Evolutionary conservation across 2,888 invertebrate species (phyloP), one percentile per base, ranked within the genome.

Genomic region (Ceraclea dissimilis): DNA sequence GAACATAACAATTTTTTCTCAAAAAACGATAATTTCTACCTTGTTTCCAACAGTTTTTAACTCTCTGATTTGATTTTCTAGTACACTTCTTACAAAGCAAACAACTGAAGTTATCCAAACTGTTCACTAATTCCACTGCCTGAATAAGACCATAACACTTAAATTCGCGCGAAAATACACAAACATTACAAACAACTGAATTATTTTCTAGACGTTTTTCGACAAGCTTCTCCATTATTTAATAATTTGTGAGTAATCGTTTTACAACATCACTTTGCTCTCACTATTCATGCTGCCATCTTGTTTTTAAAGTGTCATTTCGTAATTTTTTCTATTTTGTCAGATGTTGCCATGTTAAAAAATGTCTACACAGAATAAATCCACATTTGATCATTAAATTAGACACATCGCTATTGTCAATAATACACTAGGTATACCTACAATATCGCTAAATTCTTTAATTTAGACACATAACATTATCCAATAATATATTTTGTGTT

Each of bases 191-290:
- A 5, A 39, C 50, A 49, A 17, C 52, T 44, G 44, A 18, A 49
- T 46, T 49, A 34, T 19, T 55, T 49, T 52, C 49, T 17, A 18
- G 46, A 55, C 49, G 46, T 31, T 49, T 55, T 49, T 55, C 56
- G 33, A 46, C 46, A 47, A 53, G 44, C 56, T 48, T 49, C 59
- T 59, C 59, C 59, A 59, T 59, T 56, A 59, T 59, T 56, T 56
- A 59, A 56, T 52, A 48, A 49, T 44, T 26, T 26, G 26, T 6
- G 5, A 26, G 10, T 26, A n/a, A 8, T 39, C 13, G 16, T 13
- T n/a, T 39, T 39, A 39, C 39, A 39, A 39, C 26, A 26, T 26
- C 26, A 10, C 39, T 39, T 39, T 39, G 13, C 39, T 48, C 26
- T 49, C 33, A 55, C 16, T 43, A n/a, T 51, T 47, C 51, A 58